Conservation (phyloP, 2,797 vertebrate species). For the Peromyscus melanophrys region DNA sequence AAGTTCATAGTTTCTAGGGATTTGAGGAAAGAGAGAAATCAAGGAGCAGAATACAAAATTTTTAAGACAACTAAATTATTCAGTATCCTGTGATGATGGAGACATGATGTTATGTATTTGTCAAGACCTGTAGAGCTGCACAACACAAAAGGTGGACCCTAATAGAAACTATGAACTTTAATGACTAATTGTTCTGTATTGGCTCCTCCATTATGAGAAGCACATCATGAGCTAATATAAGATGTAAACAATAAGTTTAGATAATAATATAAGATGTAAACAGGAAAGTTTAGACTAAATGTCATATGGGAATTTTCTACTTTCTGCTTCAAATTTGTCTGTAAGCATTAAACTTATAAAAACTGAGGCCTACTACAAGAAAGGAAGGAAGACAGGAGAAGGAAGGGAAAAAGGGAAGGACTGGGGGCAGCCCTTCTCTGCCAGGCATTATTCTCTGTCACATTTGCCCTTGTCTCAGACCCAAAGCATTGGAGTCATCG, state of each 20-base stretch:
- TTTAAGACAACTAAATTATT: slow-evolving; percentile 40
- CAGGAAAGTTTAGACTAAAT: neutral
- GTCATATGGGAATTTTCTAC: neutral
- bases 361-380: neutral
- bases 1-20: neutral
- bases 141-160: neutral
- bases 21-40: neutral
- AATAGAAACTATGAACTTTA: neutral
- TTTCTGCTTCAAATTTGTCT: slow-evolving; percentile 39
- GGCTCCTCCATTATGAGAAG: neutral
- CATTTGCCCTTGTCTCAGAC: neutral
- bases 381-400: neutral
- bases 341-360: slow-evolving; percentile 32
- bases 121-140: neutral
- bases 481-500: neutral
- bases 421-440: neutral
- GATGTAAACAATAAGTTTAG: neutral
- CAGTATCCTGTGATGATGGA: neutral
- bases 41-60: neutral
- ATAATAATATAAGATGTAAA: neutral
- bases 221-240: neutral
- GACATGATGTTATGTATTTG: neutral
- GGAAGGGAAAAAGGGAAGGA: neutral
- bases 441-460: neutral
- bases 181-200: neutral